Evolutionary conservation across 2,113 vertebrate species (phyloP).

Genomic region (Sporophila hypoxantha): DNA sequence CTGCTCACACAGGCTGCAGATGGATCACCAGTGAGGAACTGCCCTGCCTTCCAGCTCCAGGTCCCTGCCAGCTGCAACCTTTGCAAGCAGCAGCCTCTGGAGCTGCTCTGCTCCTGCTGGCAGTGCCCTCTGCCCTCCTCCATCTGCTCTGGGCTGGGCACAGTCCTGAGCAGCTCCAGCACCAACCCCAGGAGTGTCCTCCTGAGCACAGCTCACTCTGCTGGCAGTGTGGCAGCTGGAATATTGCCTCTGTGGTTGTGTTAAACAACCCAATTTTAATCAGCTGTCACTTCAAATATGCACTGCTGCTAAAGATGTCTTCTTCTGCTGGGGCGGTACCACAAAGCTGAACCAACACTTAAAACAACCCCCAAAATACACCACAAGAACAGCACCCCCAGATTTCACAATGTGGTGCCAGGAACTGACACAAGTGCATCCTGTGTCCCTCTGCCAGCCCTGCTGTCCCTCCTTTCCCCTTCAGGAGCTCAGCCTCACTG

Average conservation of each 20-base stretch:
- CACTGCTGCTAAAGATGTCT: neutral
- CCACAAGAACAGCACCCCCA: neutral
- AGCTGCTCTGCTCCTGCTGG: neutral
- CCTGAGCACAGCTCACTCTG: neutral
- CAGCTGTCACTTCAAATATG: neutral
- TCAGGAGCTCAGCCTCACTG: neutral
- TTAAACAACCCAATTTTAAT: neutral
- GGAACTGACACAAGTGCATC: neutral
- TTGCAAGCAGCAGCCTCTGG: neutral
- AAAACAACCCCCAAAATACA: neutral
- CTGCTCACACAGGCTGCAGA: rapidly evolving
- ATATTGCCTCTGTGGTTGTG: neutral
- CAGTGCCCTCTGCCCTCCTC: neutral
- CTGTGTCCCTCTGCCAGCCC: neutral
- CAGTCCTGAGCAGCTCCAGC: neutral
- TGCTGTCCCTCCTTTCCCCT: neutral
- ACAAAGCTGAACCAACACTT: neutral
- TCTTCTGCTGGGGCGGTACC: neutral
- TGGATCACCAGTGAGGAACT: neutral
- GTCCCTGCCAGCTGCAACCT: neutral
- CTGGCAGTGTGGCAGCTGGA: neutral
- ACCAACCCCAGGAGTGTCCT: neutral
- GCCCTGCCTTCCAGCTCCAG: neutral
- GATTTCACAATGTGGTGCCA: neutral
- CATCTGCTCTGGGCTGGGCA: neutral